Conservation (phyloP, 2,797 vertebrate genomes). For the Ibycter americanus region DNA sequence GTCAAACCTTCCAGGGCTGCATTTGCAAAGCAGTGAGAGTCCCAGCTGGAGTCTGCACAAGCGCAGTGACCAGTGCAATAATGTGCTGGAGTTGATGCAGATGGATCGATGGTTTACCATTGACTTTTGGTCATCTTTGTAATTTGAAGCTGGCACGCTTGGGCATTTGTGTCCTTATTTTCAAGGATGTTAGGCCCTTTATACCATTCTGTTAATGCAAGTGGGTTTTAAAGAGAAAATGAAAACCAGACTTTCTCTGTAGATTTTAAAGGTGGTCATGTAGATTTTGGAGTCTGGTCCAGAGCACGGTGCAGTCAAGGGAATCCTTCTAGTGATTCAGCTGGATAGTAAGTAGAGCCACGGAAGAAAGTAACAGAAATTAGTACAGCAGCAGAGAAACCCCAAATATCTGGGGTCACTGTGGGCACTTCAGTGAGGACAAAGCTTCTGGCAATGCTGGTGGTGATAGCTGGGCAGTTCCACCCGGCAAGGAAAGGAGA, state of each 20-base stretch:
- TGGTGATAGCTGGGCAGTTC: too few species aligned
- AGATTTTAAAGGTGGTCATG: background rate
- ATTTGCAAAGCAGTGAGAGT: background rate
- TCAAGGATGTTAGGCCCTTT: background rate
- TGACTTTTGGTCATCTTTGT: background rate
- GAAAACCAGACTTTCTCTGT: background rate
- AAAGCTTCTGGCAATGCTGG: background rate
- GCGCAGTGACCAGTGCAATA: too few species aligned
- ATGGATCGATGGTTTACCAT: background rate
- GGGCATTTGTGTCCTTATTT: background rate
- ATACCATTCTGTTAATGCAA: too few species aligned
- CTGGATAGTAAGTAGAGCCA: background rate
- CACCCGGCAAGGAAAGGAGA: background rate
- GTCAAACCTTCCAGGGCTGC: background rate
- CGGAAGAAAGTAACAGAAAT: background rate
- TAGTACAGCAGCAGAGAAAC: background rate
- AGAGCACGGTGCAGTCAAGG: background rate
- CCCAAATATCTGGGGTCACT: background rate
- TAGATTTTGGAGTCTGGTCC: background rate
- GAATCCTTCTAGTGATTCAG: background rate
- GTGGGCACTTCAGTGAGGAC: background rate
- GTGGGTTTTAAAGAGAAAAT: background rate
- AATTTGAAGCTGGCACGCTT: background rate
- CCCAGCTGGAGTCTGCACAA: background rate
- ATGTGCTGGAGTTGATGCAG: background rate